phyloP scores from a whole-genome alignment of 2,797 vertebrate species.

The Lagodon rhomboides region DNA sequence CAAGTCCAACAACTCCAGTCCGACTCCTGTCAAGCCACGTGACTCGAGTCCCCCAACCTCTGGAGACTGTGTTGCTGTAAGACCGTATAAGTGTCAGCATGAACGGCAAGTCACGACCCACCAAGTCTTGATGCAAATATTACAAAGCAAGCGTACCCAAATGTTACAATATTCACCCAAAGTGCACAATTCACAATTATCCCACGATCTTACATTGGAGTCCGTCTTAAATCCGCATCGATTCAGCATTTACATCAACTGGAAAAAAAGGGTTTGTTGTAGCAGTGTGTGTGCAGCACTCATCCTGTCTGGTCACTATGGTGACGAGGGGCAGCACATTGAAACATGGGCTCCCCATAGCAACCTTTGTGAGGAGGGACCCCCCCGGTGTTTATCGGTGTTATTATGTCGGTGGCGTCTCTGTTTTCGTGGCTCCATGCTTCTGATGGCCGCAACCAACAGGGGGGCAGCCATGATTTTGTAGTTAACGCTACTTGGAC shows the following conservation, averaged over 20 bases:
- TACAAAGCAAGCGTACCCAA: background rate
- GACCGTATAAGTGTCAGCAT: background rate
- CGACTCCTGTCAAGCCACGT: too few species aligned
- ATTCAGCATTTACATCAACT: slow-evolving; percentile 1
- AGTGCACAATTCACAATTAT: slow-evolving; percentile 39
- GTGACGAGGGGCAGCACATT: background rate
- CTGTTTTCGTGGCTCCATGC: slow-evolving; percentile 6
- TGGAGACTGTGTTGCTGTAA: too few species aligned
- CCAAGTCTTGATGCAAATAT: background rate
- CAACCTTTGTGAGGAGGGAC: slow-evolving; percentile 13
- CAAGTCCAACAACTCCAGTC: too few species aligned
- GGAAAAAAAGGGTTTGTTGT: background rate
- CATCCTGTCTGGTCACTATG: background rate
- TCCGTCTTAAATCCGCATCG: slow-evolving; percentile 4
- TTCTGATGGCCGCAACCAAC: background rate
- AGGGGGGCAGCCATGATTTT: background rate
- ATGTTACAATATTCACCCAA: background rate
- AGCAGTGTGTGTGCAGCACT: background rate
- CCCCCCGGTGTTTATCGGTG: slow-evolving; percentile 1
- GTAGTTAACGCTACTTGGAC: background rate
- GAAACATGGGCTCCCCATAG: slow-evolving; percentile 2
- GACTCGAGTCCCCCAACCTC: too few species aligned
- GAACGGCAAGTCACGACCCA: background rate
- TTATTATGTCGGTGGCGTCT: background rate
- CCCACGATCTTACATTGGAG: background rate